These are phyloP conservation scores for Mythimna loreyi DNA, from an alignment of 2,888 invertebrate genomes.

Conservation along the genomic window DNA sequence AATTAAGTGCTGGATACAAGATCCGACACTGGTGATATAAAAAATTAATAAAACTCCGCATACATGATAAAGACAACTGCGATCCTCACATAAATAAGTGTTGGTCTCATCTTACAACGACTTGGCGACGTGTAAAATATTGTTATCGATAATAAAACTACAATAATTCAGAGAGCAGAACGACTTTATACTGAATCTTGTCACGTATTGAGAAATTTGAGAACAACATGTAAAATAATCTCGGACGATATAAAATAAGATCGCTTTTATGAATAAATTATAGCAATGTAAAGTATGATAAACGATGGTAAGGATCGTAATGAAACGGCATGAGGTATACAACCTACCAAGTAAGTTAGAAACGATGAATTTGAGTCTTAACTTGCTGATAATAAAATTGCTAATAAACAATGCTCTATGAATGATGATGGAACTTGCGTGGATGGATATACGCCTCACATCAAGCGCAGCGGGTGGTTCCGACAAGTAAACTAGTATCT, in stretches of 20 bases:
- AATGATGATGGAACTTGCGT: conserved; percentile 76
- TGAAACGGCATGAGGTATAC: conserved; percentile 85
- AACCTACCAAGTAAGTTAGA: conserved; percentile 72
- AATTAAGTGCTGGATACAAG: conserved; percentile 73
- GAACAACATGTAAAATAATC: conserved; percentile 86
- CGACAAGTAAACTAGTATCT: conserved; percentile 87
- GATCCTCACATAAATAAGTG: conserved; percentile 80
- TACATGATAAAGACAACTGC: conserved; percentile 75
- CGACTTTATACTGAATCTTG: conserved; percentile 82
- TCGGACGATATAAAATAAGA: conserved; percentile 85
- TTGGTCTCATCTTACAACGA: conserved; percentile 80
- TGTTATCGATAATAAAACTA: conserved; percentile 86
- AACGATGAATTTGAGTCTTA: conserved; percentile 64
- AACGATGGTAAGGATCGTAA: conserved; percentile 88
- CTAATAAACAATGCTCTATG: conserved; percentile 67
- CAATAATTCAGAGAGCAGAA: conserved; percentile 79
- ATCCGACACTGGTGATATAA: conserved; percentile 69
- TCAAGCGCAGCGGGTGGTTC: conserved; percentile 88
- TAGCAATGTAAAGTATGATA: conserved; percentile 90
- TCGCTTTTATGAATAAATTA: conserved; percentile 88
- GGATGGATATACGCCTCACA: conserved; percentile 85
- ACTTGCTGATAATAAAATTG: conserved; percentile 67
- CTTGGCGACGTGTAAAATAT: conserved; percentile 89
- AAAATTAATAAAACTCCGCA: conserved; percentile 70
- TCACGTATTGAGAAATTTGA: conserved; percentile 88